Percentiles rank a stretch among this genome's conserved stretches.
Evolutionary conservation across 2,797 vertebrate species (phyloP).

Genomic region (Microtus californicus): DNA sequence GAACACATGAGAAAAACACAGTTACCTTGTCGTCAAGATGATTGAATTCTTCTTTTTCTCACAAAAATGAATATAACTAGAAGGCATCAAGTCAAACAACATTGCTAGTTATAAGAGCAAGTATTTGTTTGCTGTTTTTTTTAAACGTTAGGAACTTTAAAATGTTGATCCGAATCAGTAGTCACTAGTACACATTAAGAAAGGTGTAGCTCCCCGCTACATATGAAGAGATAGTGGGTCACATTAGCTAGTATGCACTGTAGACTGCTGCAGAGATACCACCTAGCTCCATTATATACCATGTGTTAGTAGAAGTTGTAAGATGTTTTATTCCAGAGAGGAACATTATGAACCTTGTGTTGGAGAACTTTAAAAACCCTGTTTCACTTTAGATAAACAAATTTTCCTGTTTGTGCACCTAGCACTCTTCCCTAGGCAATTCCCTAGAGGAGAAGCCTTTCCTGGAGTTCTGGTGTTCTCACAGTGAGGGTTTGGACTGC

Average conservation of each 20-base stretch:
- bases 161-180: neutral
- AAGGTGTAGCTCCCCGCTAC: neutral
- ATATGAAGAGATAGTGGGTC: neutral
- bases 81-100: too few relatives aligned
- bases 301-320: neutral
- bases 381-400: neutral
- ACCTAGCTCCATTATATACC: neutral
- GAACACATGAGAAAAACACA: neutral
- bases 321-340: neutral
- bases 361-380: neutral
- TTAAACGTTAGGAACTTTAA: neutral
- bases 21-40: neutral
- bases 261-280: neutral
- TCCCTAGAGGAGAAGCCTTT: neutral
- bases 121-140: neutral
- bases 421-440: neutral
- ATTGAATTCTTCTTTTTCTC: neutral
- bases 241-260: neutral
- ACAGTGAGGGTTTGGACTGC: accelerated
- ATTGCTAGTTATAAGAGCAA: neutral
- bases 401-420: neutral
- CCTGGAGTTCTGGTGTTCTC: neutral
- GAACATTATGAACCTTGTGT: neutral
- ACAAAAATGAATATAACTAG: neutral
- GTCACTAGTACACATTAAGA: neutral